Base-by-base conservation (phyloP, 2,113 vertebrate genomes). In the Paedocypris sp. region DNA sequence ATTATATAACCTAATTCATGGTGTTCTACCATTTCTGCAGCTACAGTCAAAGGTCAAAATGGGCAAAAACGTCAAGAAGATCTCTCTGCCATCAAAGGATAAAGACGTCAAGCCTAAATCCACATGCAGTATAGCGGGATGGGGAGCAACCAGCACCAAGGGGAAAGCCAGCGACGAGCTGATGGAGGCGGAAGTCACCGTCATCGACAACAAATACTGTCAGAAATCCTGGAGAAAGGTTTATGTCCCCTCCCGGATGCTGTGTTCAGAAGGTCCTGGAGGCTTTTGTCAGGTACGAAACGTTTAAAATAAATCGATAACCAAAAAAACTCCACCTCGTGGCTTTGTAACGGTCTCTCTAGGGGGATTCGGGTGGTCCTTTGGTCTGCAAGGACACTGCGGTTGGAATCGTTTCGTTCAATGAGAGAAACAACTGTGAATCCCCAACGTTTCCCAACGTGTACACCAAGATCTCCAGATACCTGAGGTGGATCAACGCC, bases 301-400 rank as follows among this genome's bases (percentile, higher is more conserved):
- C 6, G 39, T 25, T n/a, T 61, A 36, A 36, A 36, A 50, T 3
- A 18, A 50, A 31, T 19, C 16, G 28, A 13, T 9, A n/a, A 3
- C 3, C 28, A 19, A 9, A 25, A 6, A 1, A 2, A 6, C 10
- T 9, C 13, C 12, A 2, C 9, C 2, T 10, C 16, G 11, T 15
- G 0, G 28, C 18, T 25, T 35, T 61, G 6, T 18, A 4, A 9
- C n/a, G 3, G 2, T 67, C 43, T 3, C 63, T n/a, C n/a, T n/a
- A 76, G 74, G 74, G 74, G 7, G 74, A 76, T 53, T 76, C 68
- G 15, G 74, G 71, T 6, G 68, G 74, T 16, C 73, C 70, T 20
- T 20, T 75, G 70, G 68, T 75, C 59, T 75, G 73, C 25, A 31
- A 71, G 1, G 42, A 56, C 1, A 66, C 18, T 11, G 73, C 70